Conservation (phyloP, 2,113 vertebrate species). For the Cavia aperea region DNA sequence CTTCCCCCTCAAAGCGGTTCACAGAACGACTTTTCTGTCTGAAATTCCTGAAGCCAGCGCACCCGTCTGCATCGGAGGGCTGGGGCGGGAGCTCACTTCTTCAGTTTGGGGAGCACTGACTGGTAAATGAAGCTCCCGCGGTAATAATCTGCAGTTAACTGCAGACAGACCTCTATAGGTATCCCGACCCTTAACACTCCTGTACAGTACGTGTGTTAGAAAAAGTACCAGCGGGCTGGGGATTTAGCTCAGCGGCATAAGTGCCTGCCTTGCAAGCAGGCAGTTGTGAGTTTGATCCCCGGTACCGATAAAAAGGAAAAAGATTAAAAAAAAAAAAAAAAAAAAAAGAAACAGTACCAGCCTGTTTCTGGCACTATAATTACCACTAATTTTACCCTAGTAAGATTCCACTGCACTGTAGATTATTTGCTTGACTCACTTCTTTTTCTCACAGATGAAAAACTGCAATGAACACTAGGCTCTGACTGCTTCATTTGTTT, state of each 20-base stretch:
- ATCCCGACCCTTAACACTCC: background rate
- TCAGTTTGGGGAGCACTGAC: slow-evolving; percentile 16
- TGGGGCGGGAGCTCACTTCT: background rate
- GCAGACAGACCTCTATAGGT: background rate
- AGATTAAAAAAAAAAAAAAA: no score
- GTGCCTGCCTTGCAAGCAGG: no score
- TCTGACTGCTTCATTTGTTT: slow-evolving; percentile 64
- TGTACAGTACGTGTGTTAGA: background rate
- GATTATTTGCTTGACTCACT: slow-evolving; percentile 68
- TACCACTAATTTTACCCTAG: slow-evolving; percentile 34
- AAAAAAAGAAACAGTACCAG: background rate
- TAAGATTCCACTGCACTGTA: slow-evolving; percentile 45
- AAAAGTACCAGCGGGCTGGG: background rate
- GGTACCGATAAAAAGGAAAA: no score
- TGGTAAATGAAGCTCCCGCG: background rate
- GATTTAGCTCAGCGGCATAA: no score
- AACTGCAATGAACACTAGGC: slow-evolving; percentile 61
- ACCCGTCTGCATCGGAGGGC: background rate
- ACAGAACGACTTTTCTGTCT: background rate
- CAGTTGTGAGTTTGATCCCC: no score
- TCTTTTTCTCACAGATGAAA: slow-evolving; percentile 67
- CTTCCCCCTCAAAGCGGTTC: background rate
- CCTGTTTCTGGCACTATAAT: slow-evolving; percentile 27
- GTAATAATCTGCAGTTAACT: slow-evolving; percentile 51
- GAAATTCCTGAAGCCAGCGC: slow-evolving; percentile 19